Conservation (phyloP, 2,888 invertebrate genomes). For the Cartodere bifasciata region DNA sequence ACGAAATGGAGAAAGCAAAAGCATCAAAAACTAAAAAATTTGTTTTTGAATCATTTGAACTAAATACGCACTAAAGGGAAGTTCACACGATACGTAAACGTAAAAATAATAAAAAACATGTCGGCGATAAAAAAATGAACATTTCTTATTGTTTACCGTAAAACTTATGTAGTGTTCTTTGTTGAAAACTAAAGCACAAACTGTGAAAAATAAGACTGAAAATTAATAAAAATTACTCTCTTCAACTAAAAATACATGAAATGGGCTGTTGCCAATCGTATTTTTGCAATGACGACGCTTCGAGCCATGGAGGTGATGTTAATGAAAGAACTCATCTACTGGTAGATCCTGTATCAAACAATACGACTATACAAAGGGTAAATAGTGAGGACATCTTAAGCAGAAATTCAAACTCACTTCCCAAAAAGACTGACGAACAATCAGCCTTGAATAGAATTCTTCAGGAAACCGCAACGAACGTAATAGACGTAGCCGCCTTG, state of each 20-base stretch:
- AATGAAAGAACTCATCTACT: slow-evolving; percentile 71
- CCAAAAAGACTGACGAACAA: slow-evolving; percentile 80
- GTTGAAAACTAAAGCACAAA: no score
- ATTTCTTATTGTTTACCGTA: no score
- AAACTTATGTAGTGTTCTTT: no score
- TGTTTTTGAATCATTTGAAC: no score
- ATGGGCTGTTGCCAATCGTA: slow-evolving; percentile 64
- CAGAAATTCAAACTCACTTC: slow-evolving; percentile 48
- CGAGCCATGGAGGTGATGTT: slow-evolving; percentile 48
- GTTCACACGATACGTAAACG: no score
- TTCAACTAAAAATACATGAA: slow-evolving; percentile 12
- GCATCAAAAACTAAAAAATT: no score
- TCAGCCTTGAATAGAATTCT: slow-evolving; percentile 80
- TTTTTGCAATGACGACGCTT: slow-evolving; percentile 53
- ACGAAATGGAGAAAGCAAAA: no score
- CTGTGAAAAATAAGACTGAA: no score
- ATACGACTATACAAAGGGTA: slow-evolving; percentile 55
- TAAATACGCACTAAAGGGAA: no score
- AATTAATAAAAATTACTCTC: no score
- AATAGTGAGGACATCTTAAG: slow-evolving; percentile 57
- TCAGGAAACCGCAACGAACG: slow-evolving; percentile 86
- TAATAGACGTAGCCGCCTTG: slow-evolving; percentile 86
- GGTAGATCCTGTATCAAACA: slow-evolving; percentile 64
- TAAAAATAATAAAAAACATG: no score
- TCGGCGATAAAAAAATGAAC: no score